Base-by-base conservation (phyloP, 1,140 invertebrate species). In the Drosophila kikkawai region DNA sequence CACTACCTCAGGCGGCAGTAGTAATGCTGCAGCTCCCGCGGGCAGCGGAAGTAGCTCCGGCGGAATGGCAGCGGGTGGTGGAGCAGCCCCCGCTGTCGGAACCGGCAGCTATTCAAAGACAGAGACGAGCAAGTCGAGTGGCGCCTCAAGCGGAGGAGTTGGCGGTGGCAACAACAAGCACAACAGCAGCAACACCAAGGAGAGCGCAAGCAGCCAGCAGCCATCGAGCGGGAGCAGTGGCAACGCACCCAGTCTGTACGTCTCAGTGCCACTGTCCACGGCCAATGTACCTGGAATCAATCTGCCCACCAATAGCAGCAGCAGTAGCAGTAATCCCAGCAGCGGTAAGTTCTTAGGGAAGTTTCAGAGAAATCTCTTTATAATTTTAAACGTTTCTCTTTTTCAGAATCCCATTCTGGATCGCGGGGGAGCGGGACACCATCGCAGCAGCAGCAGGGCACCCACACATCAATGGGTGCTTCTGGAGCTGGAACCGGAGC, bases 221-320 rank as follows among this genome's bases (percentile, higher is more conserved):
- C 11, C 65, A 15, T 42, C 79, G 13, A 63, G 39, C 48, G 75
- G 63, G 32, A 80, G 68, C 53, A 57, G 71, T 47, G 75, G 64
- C 53, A 73, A 56, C 73, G 87, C 91, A 12, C 91, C 91, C 42
- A 93, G 92, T 59, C 61, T 93, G 51, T 92, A 84, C 63, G 92
- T 93, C 13, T 93, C 92, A 17, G 92, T 93, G 69, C 92, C 92
- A 58, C 63, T 93, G 45, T 93, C 92, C 42, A 91, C 91, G 22
- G 91, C 92, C 37, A 92, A 91, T 85, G 92, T 93, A 93, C 92
- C 92, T 93, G 92, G 92, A 74, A 80, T 93, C 32, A 93, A 82
- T 78, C 64, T 93, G 69, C 92, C 92, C 56, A 70, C 88, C 59
- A 80, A 48, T 58, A 79, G 29, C 51, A 55, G 17, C 51, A 76